Conservation (phyloP, 1,140 invertebrate species). For the Bombus cullumanus region DNA sequence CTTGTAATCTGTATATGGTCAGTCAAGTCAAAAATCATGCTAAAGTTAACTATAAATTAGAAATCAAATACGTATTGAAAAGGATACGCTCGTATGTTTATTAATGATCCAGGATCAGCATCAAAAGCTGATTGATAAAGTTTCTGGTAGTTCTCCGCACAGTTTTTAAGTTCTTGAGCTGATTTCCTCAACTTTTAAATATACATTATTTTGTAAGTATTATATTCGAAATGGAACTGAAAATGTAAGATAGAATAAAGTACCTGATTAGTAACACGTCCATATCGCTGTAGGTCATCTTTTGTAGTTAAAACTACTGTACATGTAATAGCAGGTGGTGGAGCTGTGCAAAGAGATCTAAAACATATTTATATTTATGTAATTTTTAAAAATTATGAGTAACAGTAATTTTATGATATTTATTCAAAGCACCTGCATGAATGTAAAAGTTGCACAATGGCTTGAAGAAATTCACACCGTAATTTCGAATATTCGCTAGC, state of each 20-base stretch:
- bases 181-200: slow-evolving; percentile 88
- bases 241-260: not conserved
- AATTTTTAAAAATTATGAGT: not conserved
- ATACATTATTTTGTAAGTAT: not conserved
- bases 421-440: slow-evolving; percentile 84
- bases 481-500: slow-evolving; percentile 91
- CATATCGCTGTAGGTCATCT: slow-evolving; percentile 92
- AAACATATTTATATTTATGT: slow-evolving; percentile 28
- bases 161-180: slow-evolving; percentile 88
- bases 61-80: slow-evolving; percentile 56
- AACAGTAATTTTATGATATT: not conserved
- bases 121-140: slow-evolving; percentile 97
- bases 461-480: slow-evolving; percentile 90
- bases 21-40: slow-evolving; percentile 27
- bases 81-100: slow-evolving; percentile 89
- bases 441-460: slow-evolving; percentile 89
- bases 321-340: slow-evolving; percentile 95
- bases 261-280: slow-evolving; percentile 90
- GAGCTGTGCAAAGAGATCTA: slow-evolving; percentile 92
- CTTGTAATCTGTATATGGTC: slow-evolving; percentile 86
- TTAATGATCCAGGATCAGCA: slow-evolving; percentile 93
- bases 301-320: slow-evolving; percentile 90
- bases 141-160: slow-evolving; percentile 90
- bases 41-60: not conserved
- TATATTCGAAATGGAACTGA: not conserved